These are phyloP conservation scores for Origma solitaria DNA, from an alignment of 2,113 vertebrate genomes.

Conservation along the genomic window DNA sequence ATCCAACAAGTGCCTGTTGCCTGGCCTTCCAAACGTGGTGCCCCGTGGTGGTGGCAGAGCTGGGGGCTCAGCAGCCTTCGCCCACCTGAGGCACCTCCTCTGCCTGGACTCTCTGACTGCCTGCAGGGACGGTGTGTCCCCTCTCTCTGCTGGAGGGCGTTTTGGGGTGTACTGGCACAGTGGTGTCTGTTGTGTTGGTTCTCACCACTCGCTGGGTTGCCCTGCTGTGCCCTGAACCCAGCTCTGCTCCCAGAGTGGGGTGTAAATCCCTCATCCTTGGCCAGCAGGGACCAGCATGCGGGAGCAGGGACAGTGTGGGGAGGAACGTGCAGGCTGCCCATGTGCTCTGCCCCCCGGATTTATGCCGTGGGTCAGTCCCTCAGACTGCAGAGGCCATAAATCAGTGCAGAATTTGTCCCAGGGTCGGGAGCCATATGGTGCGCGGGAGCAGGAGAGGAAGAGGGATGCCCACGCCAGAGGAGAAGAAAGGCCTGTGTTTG, in stretches of 20 bases:
- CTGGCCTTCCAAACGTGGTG: not conserved
- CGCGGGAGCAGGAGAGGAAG: not conserved
- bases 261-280: not conserved
- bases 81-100: not conserved
- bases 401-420: not conserved
- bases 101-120: accelerated
- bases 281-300: accelerated
- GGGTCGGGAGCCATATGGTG: conserved; percentile 15
- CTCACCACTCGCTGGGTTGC: not conserved
- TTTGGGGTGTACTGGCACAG: not conserved
- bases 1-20: not conserved
- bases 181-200: accelerated
- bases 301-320: not conserved
- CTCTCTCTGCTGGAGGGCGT: not conserved
- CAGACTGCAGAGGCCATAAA: not conserved
- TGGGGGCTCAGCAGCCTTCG: not conserved
- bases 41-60: not conserved
- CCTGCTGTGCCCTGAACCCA: not conserved
- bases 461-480: not conserved
- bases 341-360: not conserved
- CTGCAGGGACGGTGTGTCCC: accelerated
- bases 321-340: not conserved
- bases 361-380: not conserved
- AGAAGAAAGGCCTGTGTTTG: not conserved
- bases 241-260: not conserved